A percentile compares a stretch with the other conserved stretches of the same genome.
Conservation (phyloP, 2,797 vertebrate genomes). For the Labeo calbasu region DNA sequence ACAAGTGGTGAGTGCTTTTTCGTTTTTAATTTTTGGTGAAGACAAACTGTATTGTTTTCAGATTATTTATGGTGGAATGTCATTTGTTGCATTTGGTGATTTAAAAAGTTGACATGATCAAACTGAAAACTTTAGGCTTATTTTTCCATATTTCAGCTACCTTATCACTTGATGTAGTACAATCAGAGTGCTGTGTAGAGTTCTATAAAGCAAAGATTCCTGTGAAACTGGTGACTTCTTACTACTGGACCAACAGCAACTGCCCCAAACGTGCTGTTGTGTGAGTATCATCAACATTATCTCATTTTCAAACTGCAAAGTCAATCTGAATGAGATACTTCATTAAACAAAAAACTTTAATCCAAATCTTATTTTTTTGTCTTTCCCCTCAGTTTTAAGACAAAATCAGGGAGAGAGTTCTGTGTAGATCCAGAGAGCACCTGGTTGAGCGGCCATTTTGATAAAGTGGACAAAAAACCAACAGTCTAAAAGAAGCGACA, state of each 20-base stretch:
- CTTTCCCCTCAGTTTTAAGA: slow-evolving; percentile 19
- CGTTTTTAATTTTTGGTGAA: neutral
- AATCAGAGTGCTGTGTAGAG: neutral
- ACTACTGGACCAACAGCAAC: neutral
- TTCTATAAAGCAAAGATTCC: neutral
- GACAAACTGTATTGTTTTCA: accelerated
- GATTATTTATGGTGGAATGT: neutral
- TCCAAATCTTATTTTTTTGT: neutral
- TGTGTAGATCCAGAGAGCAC: slow-evolving; percentile 13
- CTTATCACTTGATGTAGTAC: too few relatives aligned
- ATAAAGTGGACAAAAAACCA: neutral
- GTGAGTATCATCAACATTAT: slow-evolving; percentile 29
- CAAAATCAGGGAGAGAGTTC: neutral
- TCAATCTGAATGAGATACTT: neutral
- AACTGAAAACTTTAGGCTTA: neutral
- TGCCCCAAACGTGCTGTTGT: neutral
- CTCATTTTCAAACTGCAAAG: neutral
- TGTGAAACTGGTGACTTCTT: neutral
- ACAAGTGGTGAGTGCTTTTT: slow-evolving; percentile 13
- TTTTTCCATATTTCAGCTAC: neutral
- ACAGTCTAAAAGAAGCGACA: neutral
- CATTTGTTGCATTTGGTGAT: neutral
- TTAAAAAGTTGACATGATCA: neutral
- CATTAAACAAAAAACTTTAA: neutral
- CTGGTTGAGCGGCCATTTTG: neutral